Percentiles rank a stretch among this genome's conserved stretches.
These are phyloP conservation scores for Vulpes lagopus DNA, from an alignment of 2,113 vertebrate genomes.

Conservation along the genomic window DNA sequence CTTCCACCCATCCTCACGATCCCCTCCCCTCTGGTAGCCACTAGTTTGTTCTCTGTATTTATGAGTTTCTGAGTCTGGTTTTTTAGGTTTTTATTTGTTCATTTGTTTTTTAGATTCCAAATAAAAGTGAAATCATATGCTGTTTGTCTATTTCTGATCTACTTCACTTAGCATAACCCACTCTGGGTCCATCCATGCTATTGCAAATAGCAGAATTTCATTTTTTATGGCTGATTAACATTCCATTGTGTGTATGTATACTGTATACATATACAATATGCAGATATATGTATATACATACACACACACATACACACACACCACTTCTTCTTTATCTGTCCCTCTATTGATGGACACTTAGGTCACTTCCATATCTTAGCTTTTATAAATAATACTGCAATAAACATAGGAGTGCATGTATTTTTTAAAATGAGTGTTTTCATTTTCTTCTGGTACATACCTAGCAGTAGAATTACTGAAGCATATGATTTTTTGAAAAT, in stretches of 20 bases:
- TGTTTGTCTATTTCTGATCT: not conserved
- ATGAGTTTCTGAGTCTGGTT: not conserved
- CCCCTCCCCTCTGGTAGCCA: not conserved
- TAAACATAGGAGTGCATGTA: not conserved
- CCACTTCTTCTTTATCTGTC: not conserved
- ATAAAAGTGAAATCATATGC: not conserved
- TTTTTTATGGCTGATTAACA: not conserved
- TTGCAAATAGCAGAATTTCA: not conserved
- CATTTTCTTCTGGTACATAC: not conserved
- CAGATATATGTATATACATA: not conserved
- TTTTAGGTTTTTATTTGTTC: not conserved
- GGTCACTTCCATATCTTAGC: not conserved
- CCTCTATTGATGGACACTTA: not conserved
- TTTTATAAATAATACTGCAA: not conserved
- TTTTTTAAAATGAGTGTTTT: not conserved
- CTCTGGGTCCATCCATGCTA: not conserved
- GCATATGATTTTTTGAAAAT: not conserved
- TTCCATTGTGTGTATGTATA: not conserved
- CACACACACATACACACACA: too few species aligned
- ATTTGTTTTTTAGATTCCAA: not conserved
- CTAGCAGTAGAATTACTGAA: not conserved
- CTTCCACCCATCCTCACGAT: not conserved
- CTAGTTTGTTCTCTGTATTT: not conserved
- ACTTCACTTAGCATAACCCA: not conserved
- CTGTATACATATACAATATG: not conserved